Conservation (phyloP, 2,888 invertebrate species). For the Trachelus tabidus region DNA sequence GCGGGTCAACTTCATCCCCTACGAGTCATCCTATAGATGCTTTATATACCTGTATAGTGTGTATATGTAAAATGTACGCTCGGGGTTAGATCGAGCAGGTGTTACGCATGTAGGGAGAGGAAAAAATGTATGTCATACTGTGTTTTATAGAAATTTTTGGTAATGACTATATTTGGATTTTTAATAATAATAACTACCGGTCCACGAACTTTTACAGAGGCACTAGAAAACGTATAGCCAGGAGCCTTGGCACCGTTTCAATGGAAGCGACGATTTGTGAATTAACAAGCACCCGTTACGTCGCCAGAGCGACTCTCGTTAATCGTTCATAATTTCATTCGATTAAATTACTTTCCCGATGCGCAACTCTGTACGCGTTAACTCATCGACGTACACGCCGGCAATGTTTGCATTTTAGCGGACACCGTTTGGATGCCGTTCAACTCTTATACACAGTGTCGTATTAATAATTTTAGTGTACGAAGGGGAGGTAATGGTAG, state of each 20-base stretch:
- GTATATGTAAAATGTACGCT: background rate
- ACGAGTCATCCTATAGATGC: background rate
- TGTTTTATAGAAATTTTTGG: no score
- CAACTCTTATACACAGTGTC: background rate
- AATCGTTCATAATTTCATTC: slow-evolving; percentile 60
- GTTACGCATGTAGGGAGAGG: background rate
- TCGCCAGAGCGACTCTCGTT: slow-evolving; percentile 38
- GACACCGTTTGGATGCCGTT: slow-evolving; percentile 19
- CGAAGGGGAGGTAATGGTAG: background rate
- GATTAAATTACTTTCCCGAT: slow-evolving; percentile 54
- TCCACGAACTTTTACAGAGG: background rate
- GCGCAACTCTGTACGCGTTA: slow-evolving; percentile 47
- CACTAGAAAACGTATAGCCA: background rate
- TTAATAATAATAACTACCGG: background rate
- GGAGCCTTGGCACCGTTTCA: slow-evolving; percentile 3
- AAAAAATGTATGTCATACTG: no score
- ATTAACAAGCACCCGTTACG: slow-evolving; percentile 25
- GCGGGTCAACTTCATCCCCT: slow-evolving; percentile 61
- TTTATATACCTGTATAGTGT: background rate
- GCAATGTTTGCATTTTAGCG: slow-evolving; percentile 59
- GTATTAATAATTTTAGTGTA: slow-evolving; percentile 44
- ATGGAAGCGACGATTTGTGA: slow-evolving; percentile 6
- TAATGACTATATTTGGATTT: no score
- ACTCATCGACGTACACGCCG: slow-evolving; percentile 40
- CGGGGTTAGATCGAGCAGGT: background rate